A percentile compares a stretch with the other conserved stretches of the same genome.
Evolutionary conservation across 2,797 vertebrate genomes (phyloP).

Genomic region (Mallotus villosus): DNA sequence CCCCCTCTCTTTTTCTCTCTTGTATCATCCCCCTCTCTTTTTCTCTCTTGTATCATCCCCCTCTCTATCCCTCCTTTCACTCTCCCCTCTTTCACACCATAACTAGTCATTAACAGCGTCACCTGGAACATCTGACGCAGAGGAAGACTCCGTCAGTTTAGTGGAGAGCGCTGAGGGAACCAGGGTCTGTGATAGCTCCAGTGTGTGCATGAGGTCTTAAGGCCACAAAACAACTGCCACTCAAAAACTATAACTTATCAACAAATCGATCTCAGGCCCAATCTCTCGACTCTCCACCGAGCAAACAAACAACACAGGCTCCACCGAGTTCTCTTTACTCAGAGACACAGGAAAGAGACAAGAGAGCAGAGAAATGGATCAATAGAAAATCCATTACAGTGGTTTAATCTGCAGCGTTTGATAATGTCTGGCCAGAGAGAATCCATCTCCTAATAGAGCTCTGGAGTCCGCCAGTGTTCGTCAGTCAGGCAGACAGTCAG

Average conservation of each 20-base stretch:
- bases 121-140: too few species aligned
- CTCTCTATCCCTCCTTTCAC: too few species aligned
- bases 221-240: not conserved
- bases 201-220: too few species aligned
- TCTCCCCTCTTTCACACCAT: too few species aligned
- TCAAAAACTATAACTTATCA: conserved; percentile 1
- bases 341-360: not conserved
- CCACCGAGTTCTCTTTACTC: not conserved
- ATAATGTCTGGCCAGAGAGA: not conserved
- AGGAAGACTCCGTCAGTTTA: too few species aligned
- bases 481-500: not conserved
- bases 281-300: not conserved
- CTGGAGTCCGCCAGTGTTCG: not conserved
- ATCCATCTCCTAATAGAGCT: not conserved
- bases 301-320: not conserved
- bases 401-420: conserved; percentile 1
- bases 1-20: too few species aligned
- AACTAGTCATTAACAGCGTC: too few species aligned
- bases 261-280: not conserved
- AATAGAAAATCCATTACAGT: conserved; percentile 1
- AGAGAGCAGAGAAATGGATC: conserved; percentile 1
- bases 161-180: too few species aligned
- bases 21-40: too few species aligned
- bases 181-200: too few species aligned
- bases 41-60: too few species aligned